These are phyloP conservation scores for Lampris megalopsis DNA, from an alignment of 2,113 vertebrate genomes.

Conservation along the genomic window DNA sequence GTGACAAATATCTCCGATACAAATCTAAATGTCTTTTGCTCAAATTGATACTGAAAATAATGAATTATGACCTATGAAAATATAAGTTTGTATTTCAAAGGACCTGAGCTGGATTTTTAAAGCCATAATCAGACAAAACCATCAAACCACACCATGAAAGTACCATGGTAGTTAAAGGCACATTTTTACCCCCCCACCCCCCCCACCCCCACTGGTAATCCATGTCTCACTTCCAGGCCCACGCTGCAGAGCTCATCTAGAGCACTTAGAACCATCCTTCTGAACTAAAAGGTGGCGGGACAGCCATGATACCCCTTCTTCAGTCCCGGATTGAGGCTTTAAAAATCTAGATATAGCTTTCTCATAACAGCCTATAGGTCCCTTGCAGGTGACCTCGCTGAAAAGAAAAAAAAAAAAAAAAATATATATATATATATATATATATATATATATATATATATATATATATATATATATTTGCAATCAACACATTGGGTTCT, in stretches of 20 bases:
- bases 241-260: slow-evolving; percentile 18
- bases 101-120: slow-evolving; percentile 81
- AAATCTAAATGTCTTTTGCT: slow-evolving; percentile 64
- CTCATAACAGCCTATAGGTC: neutral
- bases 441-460: too few relatives aligned
- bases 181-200: slow-evolving; percentile 22
- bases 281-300: slow-evolving; percentile 20
- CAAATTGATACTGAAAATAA: slow-evolving; percentile 59
- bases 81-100: slow-evolving; percentile 72
- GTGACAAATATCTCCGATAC: slow-evolving; percentile 49
- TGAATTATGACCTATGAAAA: slow-evolving; percentile 72
- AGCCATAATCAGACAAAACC: slow-evolving; percentile 73
- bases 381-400: neutral
- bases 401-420: neutral
- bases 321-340: slow-evolving; percentile 70
- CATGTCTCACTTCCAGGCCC: slow-evolving; percentile 11
- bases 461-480: neutral
- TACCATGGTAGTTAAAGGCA: slow-evolving; percentile 68
- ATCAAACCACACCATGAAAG: slow-evolving; percentile 55
- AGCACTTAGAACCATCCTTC: slow-evolving; percentile 16
- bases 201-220: slow-evolving; percentile 3
- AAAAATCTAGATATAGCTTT: slow-evolving; percentile 67
- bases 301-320: slow-evolving; percentile 21
- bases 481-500: neutral
- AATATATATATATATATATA: too few relatives aligned